A percentile compares a stretch with the other conserved stretches of the same genome.
These are phyloP conservation scores for Columbina picui DNA, from an alignment of 2,113 vertebrate species.

Conservation along the genomic window DNA sequence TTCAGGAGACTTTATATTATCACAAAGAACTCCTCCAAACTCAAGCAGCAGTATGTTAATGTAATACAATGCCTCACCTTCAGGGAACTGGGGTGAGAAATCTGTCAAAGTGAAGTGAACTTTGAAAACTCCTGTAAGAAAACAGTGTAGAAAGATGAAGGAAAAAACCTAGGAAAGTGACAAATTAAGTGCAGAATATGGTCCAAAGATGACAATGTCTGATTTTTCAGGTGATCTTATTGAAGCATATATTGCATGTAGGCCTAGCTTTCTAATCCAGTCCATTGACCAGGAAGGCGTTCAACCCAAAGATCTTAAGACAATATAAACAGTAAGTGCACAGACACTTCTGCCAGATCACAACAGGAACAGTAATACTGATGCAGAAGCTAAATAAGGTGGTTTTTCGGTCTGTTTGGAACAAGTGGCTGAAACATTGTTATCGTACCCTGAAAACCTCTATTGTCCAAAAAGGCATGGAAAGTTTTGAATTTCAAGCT, in stretches of 20 bases:
- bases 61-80: background rate
- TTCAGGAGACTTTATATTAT: background rate
- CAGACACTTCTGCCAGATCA: background rate
- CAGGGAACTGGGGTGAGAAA: background rate
- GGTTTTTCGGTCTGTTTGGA: background rate
- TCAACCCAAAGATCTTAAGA: background rate
- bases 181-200: background rate
- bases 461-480: background rate
- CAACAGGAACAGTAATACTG: fast-evolving
- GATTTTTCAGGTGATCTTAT: background rate
- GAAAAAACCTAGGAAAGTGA: background rate
- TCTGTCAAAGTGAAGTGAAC: background rate
- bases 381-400: fast-evolving
- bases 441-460: background rate
- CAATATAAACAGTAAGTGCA: background rate
- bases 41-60: fast-evolving
- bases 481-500: background rate
- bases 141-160: background rate
- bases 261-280: background rate
- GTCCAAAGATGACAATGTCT: fast-evolving
- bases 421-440: background rate
- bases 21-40: background rate
- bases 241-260: fast-evolving
- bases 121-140: background rate
- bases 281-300: background rate